Evolutionary conservation across 2,797 vertebrate genomes (phyloP).

Genomic region (Pangasius djambal): DNA sequence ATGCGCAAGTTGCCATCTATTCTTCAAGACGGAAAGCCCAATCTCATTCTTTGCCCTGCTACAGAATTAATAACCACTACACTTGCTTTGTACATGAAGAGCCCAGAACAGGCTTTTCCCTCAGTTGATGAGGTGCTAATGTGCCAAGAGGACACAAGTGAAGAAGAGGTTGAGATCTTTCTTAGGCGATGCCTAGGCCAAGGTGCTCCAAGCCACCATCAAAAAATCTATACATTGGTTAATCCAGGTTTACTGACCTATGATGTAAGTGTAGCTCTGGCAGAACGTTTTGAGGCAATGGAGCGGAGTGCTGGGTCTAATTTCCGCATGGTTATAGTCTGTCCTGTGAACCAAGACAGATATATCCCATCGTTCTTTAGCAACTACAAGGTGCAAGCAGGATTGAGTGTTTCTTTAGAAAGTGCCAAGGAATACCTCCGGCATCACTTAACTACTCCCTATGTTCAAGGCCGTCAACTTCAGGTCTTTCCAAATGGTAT

Average conservation of each 20-base stretch:
- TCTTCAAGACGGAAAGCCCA: slow-evolving; percentile 73
- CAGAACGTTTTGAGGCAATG: slow-evolving; percentile 70
- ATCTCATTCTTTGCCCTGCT: slow-evolving; percentile 73
- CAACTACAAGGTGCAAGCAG: slow-evolving; percentile 71
- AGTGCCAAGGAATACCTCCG: slow-evolving; percentile 67
- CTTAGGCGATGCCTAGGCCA: slow-evolving; percentile 71
- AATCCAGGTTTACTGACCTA: slow-evolving; percentile 76
- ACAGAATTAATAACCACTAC: slow-evolving; percentile 69
- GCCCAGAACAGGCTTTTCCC: slow-evolving; percentile 68
- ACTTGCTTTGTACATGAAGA: slow-evolving; percentile 69
- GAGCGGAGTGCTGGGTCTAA: slow-evolving; percentile 58
- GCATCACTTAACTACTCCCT: slow-evolving; percentile 63
- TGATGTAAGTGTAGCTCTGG: slow-evolving; percentile 74
- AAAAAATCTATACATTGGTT: slow-evolving; percentile 76
- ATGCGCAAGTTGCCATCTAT: slow-evolving; percentile 64
- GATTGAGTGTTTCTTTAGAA: slow-evolving; percentile 50
- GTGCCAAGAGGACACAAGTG: slow-evolving; percentile 73
- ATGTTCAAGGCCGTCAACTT: slow-evolving; percentile 12
- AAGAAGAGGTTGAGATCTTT: slow-evolving; percentile 79
- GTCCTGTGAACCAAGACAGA: slow-evolving; percentile 72
- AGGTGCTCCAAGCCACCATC: slow-evolving; percentile 42
- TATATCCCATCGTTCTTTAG: slow-evolving; percentile 79
- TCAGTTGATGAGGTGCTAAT: slow-evolving; percentile 77
- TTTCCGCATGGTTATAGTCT: slow-evolving; percentile 74
- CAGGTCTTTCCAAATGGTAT: slow-evolving; percentile 66